Percentiles rank a stretch among this genome's conserved stretches.
phyloP scores from a whole-genome alignment of 2,888 invertebrate genomes.

The Melieria picta region DNA sequence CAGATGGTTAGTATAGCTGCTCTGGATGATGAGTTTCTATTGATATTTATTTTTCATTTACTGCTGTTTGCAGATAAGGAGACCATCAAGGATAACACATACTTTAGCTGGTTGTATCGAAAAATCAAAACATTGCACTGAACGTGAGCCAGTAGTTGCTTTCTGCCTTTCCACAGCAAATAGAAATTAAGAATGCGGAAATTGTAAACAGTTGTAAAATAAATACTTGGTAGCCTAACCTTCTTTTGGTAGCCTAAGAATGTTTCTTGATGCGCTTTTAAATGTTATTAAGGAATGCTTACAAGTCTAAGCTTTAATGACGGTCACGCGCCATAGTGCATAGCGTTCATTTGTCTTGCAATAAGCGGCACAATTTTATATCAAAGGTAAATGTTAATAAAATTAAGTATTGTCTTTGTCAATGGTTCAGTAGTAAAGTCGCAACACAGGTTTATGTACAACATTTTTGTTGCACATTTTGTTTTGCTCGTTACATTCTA shows the following conservation, averaged over 20 bases:
- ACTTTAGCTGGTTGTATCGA: slow-evolving; percentile 60
- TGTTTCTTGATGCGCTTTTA: not conserved
- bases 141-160: not conserved
- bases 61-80: slow-evolving; percentile 52
- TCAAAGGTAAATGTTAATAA: not conserved
- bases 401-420: not conserved
- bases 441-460: slow-evolving; percentile 10
- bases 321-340: not conserved
- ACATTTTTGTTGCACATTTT: slow-evolving; percentile 23
- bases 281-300: slow-evolving; percentile 4
- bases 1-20: slow-evolving; percentile 50
- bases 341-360: not conserved
- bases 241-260: not conserved
- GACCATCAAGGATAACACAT: slow-evolving; percentile 54
- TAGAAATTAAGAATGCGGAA: too few relatives aligned
- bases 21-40: not conserved
- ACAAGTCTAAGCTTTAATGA: not conserved
- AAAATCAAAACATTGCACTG: slow-evolving; percentile 53
- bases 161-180: too few relatives aligned
- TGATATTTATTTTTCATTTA: slow-evolving; percentile 10
- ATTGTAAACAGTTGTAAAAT: too few relatives aligned
- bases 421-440: not conserved
- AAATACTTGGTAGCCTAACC: not conserved
- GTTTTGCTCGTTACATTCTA: slow-evolving; percentile 53
- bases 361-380: not conserved